Evolutionary conservation across 1,140 invertebrate species (phyloP).

Genomic region (Formica exsecta): DNA sequence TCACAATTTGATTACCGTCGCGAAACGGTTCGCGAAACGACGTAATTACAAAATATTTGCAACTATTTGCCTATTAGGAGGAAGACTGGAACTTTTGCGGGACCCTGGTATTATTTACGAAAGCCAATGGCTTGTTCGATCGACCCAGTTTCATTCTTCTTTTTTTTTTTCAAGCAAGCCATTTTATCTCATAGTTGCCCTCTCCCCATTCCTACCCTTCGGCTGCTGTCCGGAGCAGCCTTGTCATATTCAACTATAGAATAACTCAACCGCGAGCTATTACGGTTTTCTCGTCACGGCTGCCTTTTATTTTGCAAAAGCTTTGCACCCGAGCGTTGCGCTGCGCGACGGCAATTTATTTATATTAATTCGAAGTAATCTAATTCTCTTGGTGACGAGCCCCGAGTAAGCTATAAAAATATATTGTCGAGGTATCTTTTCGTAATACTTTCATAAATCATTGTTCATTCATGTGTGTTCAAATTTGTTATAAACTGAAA

Average conservation of each 20-base stretch:
- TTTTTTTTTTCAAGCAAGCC: slow-evolving; percentile 53
- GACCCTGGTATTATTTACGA: slow-evolving; percentile 47
- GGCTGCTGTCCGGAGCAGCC: slow-evolving; percentile 48
- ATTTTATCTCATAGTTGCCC: slow-evolving; percentile 43
- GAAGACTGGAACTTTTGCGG: slow-evolving; percentile 13
- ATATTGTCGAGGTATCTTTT: slow-evolving; percentile 29
- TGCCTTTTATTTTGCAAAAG: slow-evolving; percentile 55
- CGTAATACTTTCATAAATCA: slow-evolving; percentile 5
- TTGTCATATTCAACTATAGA: slow-evolving; percentile 62
- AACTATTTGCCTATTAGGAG: slow-evolving; percentile 46
- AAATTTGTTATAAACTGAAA: neutral
- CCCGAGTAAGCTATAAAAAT: slow-evolving; percentile 31
- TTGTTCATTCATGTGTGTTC: neutral
- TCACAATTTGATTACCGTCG: slow-evolving; percentile 60
- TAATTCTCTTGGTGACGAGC: slow-evolving; percentile 25
- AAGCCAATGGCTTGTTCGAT: slow-evolving; percentile 56
- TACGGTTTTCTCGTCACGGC: slow-evolving; percentile 49
- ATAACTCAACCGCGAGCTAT: slow-evolving; percentile 60
- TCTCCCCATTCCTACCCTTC: neutral
- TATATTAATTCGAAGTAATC: slow-evolving; percentile 52
- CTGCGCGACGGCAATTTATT: slow-evolving; percentile 53
- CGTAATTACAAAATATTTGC: slow-evolving; percentile 28
- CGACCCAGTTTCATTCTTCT: slow-evolving; percentile 28
- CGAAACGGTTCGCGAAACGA: slow-evolving; percentile 3
- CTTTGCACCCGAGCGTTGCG: slow-evolving; percentile 24